Percentiles rank a stretch among this genome's conserved stretches.
Conservation (phyloP, 2,888 invertebrate genomes). For the Acanthopleura granulata region DNA sequence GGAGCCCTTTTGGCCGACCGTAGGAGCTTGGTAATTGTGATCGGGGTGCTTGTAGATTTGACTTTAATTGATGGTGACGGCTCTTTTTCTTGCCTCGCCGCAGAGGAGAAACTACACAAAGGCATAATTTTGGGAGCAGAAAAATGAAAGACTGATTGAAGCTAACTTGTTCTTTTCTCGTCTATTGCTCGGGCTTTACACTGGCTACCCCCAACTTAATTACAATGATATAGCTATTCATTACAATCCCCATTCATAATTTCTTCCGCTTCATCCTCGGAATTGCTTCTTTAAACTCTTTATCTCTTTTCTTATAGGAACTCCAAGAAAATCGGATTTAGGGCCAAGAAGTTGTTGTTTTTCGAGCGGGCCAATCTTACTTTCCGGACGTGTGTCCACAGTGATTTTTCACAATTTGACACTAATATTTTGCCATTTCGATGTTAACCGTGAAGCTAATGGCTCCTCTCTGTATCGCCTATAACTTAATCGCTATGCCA, state of each 20-base stretch:
- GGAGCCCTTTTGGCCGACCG: neutral
- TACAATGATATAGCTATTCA: slow-evolving; percentile 6
- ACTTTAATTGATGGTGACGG: neutral
- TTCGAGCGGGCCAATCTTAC: too few relatives aligned
- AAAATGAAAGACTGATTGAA: slow-evolving; percentile 12
- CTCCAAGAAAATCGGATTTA: too few relatives aligned
- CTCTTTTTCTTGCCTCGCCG: neutral
- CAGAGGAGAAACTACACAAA: neutral
- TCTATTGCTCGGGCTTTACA: neutral
- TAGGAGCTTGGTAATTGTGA: neutral
- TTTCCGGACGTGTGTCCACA: too few relatives aligned
- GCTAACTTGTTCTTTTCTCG: slow-evolving; percentile 10
- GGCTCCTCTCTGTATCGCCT: too few relatives aligned
- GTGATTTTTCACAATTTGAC: too few relatives aligned
- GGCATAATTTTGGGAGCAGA: neutral
- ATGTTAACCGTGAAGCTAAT: too few relatives aligned
- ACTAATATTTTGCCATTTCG: too few relatives aligned
- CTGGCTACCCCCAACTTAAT: neutral
- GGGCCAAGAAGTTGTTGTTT: too few relatives aligned
- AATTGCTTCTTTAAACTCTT: too few relatives aligned
- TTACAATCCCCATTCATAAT: neutral
- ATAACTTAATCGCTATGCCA: too few relatives aligned
- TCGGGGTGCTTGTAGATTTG: neutral
- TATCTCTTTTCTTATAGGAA: too few relatives aligned
- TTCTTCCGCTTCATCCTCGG: neutral